These are phyloP conservation scores for Adelges cooleyi DNA, from an alignment of 1,140 invertebrate species.

Conservation along the genomic window DNA sequence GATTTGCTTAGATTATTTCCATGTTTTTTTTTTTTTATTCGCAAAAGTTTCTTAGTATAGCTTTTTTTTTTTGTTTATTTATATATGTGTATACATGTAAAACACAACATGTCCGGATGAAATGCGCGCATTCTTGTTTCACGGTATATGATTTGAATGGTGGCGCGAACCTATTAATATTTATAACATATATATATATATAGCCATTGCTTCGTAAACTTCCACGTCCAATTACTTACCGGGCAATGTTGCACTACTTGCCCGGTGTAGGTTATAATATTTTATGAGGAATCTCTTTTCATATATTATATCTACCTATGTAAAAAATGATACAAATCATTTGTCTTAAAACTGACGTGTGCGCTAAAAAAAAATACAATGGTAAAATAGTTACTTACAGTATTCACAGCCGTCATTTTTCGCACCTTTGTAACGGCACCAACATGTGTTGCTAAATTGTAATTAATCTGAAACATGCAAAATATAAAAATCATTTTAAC, in stretches of 20 bases:
- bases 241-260: background rate
- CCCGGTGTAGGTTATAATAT: too few relatives aligned
- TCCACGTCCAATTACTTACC: conserved; percentile 20
- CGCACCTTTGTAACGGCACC: conserved; percentile 14
- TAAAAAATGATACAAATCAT: too few relatives aligned
- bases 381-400: too few relatives aligned
- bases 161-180: conserved; percentile 14
- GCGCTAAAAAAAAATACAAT: too few relatives aligned
- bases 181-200: conserved; percentile 19
- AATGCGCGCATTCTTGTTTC: background rate
- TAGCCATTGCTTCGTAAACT: background rate
- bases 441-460: conserved; percentile 28
- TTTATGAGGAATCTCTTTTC: too few relatives aligned
- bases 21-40: too few relatives aligned
- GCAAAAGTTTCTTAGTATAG: background rate
- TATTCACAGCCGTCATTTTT: conserved; percentile 23
- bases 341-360: too few relatives aligned
- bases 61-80: conserved; percentile 1
- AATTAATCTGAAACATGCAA: conserved; percentile 15
- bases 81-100: too few relatives aligned
- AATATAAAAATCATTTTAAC: too few relatives aligned
- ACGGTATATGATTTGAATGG: conserved; percentile 1
- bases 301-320: too few relatives aligned
- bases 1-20: background rate
- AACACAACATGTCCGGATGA: background rate